Conservation (phyloP, 2,113 vertebrate species). For the Macaca nemestrina region DNA sequence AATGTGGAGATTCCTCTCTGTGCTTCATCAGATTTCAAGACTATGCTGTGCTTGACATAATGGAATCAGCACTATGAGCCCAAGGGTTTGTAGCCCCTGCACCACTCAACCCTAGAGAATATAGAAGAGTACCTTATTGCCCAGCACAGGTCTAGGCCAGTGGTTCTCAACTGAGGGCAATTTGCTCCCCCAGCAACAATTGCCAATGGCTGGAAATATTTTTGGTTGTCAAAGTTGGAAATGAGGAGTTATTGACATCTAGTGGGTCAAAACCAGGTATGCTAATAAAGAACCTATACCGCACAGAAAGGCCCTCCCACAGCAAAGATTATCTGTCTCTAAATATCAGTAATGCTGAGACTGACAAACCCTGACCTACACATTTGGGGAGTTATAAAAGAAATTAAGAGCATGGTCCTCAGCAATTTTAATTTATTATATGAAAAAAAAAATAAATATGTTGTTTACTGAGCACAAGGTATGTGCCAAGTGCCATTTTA, state of each 20-base stretch:
- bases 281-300: fast-evolving
- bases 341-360: fast-evolving
- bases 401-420: not conserved
- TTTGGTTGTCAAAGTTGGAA: not conserved
- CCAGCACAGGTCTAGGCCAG: fast-evolving
- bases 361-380: not conserved
- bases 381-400: not conserved
- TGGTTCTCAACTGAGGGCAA: too few species aligned
- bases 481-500: fast-evolving
- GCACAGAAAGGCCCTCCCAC: not conserved
- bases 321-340: not conserved
- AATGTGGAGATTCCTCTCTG: not conserved
- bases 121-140: too few species aligned
- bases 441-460: not conserved
- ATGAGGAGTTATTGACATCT: too few species aligned
- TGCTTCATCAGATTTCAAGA: not conserved
- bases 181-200: not conserved
- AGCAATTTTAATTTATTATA: not conserved
- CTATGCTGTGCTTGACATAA: fast-evolving
- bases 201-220: not conserved
- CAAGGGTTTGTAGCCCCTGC: not conserved
- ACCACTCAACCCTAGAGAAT: fast-evolving
- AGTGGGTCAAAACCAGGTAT: not conserved
- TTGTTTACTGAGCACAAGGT: not conserved
- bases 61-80: not conserved